Evolutionary conservation across 2,888 invertebrate genomes (phyloP), one percentile per base, ranked within the genome.

Genomic region (Xanthorhoe spadicearia): DNA sequence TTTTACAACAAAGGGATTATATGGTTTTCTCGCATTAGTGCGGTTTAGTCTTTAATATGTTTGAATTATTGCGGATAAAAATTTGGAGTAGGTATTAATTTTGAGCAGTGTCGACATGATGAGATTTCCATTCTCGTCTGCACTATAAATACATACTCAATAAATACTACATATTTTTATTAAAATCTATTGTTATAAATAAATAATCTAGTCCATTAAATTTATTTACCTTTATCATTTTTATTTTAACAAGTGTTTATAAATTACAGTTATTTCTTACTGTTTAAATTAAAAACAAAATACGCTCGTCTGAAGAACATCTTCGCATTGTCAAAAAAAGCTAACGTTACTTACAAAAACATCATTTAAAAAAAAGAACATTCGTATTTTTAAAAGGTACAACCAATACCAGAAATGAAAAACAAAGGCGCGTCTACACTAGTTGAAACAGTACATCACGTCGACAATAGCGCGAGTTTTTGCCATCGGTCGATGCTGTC

Each of bases 391-490:
- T 15, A 15, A 48, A 48, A 69, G 70, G 65, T 66, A 28, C 15
- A 68, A 18, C 13, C 57, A 32, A 75, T 63, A 63, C 61, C 70
- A 64, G 59, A 68, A 61, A 72, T 70, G 70, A 61, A 71, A 76
- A 77, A 76, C 77, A 77, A 77, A 74, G 76, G 72, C 77, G 54
- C 48, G 71, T 82, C 82, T 81, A 78, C 77, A 74, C 84, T 84
- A 78, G 85, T 83, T 75, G 74, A 72, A 76, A 75, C 76, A 79
- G 77, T 77, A 78, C 80, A 75, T 72, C 77, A 76, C 74, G 63
- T 66, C 32, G 54, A 89, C 88, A 87, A 90, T 88, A 82, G 82
- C 74, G 69, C 79, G 85, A 86, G 85, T 88, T 89, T 87, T 87
- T 87, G 83, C 83, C 79, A 79, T 75, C 77, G 81, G 71, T 77